Conservation (phyloP, 2,888 invertebrate genomes). For the Suillia variegata region DNA sequence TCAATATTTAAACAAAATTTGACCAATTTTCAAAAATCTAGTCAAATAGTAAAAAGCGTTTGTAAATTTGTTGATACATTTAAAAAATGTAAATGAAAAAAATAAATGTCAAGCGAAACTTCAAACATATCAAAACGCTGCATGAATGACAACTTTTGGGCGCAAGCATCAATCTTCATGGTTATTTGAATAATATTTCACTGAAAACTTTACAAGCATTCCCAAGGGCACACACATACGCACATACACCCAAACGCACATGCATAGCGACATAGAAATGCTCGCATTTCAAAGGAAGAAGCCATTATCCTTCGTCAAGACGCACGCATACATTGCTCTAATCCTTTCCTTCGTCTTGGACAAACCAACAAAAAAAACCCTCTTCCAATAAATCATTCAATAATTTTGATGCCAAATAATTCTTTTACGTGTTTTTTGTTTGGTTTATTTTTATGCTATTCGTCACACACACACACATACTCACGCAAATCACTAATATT, state of each 20-base stretch:
- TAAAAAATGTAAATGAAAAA: too few relatives aligned
- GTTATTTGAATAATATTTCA: background rate
- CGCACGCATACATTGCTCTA: background rate
- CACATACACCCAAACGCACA: too few relatives aligned
- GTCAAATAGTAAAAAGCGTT: too few relatives aligned
- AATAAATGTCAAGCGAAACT: too few relatives aligned
- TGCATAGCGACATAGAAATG: too few relatives aligned
- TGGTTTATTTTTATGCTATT: too few relatives aligned
- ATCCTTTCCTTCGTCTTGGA: background rate
- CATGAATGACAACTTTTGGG: background rate
- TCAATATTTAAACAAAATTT: too few relatives aligned
- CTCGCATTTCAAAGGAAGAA: constrained; percentile 17
- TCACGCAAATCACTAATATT: background rate
- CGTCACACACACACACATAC: too few relatives aligned
- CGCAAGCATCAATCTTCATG: constrained; percentile 40
- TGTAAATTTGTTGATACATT: too few relatives aligned
- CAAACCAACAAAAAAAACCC: background rate
- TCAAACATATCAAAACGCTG: too few relatives aligned
- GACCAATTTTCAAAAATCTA: too few relatives aligned
- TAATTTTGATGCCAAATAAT: constrained; percentile 15
- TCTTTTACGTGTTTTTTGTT: background rate
- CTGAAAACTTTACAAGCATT: background rate
- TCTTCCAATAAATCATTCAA: constrained; percentile 14
- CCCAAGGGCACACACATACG: background rate
- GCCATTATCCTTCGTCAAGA: constrained; percentile 52